Evolutionary conservation across 2,113 vertebrate species (phyloP), one percentile per base, ranked within the genome.

Genomic region (Rhinoptilus africanus): DNA sequence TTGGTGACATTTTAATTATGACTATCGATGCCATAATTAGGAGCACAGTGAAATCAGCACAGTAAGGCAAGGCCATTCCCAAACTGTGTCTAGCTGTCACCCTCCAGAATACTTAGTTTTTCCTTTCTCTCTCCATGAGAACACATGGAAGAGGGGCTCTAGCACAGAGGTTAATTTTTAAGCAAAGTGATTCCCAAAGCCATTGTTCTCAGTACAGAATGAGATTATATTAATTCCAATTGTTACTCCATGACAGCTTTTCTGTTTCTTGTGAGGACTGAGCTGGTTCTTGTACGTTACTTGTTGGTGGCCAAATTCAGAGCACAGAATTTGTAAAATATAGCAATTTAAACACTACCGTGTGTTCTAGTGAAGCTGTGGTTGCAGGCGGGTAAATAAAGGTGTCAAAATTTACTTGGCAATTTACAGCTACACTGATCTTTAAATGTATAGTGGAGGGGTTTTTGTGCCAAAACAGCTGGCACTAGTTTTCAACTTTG

Each of bases 1-100:
- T 89, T 74, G 41, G 45, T 96, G 84, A 80, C 32, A 4, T 62
- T 89, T 93, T 75, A 66, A 79, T 95, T 92, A 94, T 93, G 53
- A 57, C 59, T 34, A 9, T 85, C 56, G 71, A 94, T 82, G 57
- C 53, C 85, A 24, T 37, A 59, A 37, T 96, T 91, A 93, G 53
- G 51, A 94, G 50, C 69, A 66, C 73, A 82, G 62, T 71, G 64
- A 81, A 94, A 91, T 78, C n/a, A n/a, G 32, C 32, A 18, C 50
- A 35, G 43, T 39, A 28, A 59, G 66, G 45, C 11, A 53, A 76
- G 8, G 32, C 53, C 24, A 10, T 87, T 85, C 48, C n/a, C 20
- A 62, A 66, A 67, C 17, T 45, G 7, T 8, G 32, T 45, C 24
- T 62, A 10, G 7, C n/a, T 91, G 48, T 78, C n/a, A 26, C 30